phyloP scores from a whole-genome alignment of 2,113 vertebrate species.

The Nesospiza acunhae region DNA sequence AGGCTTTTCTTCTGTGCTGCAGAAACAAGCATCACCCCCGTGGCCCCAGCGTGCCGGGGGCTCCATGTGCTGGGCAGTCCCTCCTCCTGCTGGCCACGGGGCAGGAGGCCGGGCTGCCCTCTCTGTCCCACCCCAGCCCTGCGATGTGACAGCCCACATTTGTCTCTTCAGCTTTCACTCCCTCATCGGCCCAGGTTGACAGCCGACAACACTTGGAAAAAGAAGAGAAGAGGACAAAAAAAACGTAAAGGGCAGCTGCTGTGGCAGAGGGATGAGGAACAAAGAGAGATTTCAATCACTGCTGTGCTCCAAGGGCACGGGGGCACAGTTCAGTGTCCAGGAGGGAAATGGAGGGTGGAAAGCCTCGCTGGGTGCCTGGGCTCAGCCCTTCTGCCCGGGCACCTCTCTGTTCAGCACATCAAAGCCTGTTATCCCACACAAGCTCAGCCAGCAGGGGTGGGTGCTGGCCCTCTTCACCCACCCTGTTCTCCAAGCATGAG shows the following conservation, averaged over 20 bases:
- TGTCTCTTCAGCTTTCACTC: conserved; percentile 6
- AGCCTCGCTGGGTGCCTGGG: background rate
- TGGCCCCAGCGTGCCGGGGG: background rate
- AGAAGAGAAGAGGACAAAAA: background rate
- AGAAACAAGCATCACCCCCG: background rate
- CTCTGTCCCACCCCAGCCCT: background rate
- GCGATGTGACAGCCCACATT: background rate
- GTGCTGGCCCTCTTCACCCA: background rate
- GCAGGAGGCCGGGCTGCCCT: background rate
- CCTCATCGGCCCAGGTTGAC: background rate
- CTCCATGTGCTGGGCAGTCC: background rate
- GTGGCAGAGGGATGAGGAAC: background rate
- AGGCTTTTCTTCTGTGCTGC: background rate
- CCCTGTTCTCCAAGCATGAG: background rate
- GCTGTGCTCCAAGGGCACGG: background rate
- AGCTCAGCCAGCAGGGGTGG: background rate
- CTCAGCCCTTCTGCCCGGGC: background rate
- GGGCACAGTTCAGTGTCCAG: rapidly evolving
- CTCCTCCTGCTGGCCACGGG: background rate
- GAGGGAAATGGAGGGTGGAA: background rate
- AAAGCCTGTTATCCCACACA: background rate
- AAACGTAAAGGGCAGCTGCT: background rate
- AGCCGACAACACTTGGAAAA: background rate
- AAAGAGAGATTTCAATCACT: conserved; percentile 1
- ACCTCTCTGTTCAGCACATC: background rate